Percentiles rank a stretch among this genome's conserved stretches.
phyloP scores from a whole-genome alignment of 1,140 invertebrate genomes.

The Drosophila eugracilis region DNA sequence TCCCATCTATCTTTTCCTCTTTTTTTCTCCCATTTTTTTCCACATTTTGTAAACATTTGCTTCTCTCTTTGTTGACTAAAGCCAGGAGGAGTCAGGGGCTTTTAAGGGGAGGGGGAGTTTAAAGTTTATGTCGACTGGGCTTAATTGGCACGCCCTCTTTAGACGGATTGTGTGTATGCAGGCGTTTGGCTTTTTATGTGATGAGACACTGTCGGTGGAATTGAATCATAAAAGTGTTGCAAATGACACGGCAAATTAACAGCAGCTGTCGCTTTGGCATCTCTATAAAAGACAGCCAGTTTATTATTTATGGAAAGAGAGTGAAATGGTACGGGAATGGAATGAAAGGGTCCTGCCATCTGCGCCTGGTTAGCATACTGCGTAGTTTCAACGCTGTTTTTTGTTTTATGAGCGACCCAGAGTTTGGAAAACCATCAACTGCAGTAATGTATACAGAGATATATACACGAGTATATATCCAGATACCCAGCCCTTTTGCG shows the following conservation, averaged over 20 bases:
- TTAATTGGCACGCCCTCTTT: constrained; percentile 57
- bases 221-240: constrained; percentile 80
- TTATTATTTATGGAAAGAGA: constrained; percentile 52
- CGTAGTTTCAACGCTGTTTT: constrained; percentile 58
- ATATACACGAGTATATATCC: not conserved
- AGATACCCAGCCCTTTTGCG: constrained; percentile 28
- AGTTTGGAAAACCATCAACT: constrained; percentile 73
- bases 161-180: constrained; percentile 35
- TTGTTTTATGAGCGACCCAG: constrained; percentile 72
- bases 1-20: not conserved
- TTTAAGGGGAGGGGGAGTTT: constrained; percentile 31
- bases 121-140: constrained; percentile 48
- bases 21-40: not conserved
- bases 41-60: constrained; percentile 42
- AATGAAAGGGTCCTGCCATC: constrained; percentile 1
- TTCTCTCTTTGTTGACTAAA: constrained; percentile 45
- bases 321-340: not conserved
- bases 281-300: constrained; percentile 35
- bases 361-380: constrained; percentile 66
- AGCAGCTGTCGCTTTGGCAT: constrained; percentile 28
- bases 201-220: constrained; percentile 42
- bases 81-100: constrained; percentile 5
- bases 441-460: constrained; percentile 38
- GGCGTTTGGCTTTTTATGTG: constrained; percentile 45
- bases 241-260: constrained; percentile 71